These are phyloP conservation scores for Nerophis ophidion DNA, from an alignment of 2,113 vertebrate species.

Conservation along the genomic window DNA sequence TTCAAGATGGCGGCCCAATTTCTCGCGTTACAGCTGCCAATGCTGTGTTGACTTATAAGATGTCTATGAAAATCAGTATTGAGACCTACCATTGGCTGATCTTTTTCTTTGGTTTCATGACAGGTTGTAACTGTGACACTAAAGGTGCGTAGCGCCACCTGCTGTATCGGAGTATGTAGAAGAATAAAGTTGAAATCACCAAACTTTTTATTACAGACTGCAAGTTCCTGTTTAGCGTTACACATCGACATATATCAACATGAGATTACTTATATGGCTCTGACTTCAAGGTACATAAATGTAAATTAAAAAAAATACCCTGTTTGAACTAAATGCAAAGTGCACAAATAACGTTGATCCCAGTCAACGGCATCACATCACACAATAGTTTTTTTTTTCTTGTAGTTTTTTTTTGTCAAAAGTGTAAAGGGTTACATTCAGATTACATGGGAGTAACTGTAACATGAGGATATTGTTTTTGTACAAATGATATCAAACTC, in stretches of 20 bases:
- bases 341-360: slow-evolving; percentile 55
- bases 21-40: no score
- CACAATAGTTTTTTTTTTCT: slow-evolving; percentile 21
- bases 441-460: slow-evolving; percentile 31
- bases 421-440: slow-evolving; percentile 62
- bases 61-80: no score
- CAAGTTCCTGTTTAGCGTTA: slow-evolving; percentile 44
- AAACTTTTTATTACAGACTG: slow-evolving; percentile 63
- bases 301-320: slow-evolving; percentile 60
- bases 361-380: slow-evolving; percentile 46
- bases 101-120: not conserved
- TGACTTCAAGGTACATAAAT: slow-evolving; percentile 54
- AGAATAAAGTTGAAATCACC: slow-evolving; percentile 29
- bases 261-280: slow-evolving; percentile 58
- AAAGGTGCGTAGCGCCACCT: no score
- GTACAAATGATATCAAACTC: not conserved
- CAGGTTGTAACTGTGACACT: no score
- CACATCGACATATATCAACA: slow-evolving; percentile 53
- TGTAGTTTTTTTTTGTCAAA: slow-evolving; percentile 14
- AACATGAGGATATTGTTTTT: slow-evolving; percentile 24
- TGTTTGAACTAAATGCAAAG: slow-evolving; percentile 60
- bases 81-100: not conserved
- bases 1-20: no score
- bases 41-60: no score
- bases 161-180: no score